phyloP scores from a whole-genome alignment of 1,140 invertebrate genomes.

The Trissolcus basalis region DNA sequence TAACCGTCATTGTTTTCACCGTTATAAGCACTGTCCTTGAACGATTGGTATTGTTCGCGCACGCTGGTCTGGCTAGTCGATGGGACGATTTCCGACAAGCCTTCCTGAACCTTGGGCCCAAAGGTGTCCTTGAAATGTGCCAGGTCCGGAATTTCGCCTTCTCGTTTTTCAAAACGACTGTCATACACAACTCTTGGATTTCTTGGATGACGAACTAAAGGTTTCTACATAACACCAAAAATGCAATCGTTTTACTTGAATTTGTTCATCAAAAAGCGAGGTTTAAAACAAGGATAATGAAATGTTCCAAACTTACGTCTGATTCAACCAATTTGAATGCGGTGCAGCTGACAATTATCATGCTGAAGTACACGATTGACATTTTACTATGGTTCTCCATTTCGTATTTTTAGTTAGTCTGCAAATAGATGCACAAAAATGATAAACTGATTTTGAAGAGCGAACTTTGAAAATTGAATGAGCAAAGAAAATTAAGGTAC shows the following conservation, averaged over 20 bases:
- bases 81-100: conserved; percentile 17
- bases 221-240: not conserved
- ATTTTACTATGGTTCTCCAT: conserved; percentile 5
- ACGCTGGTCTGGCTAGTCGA: conserved; percentile 5
- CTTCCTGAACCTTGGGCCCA: conserved; percentile 38
- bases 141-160: not conserved
- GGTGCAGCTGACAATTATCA: conserved; percentile 11
- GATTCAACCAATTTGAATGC: not conserved
- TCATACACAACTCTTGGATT: conserved; percentile 37
- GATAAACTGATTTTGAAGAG: not conserved
- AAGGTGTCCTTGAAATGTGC: conserved; percentile 23
- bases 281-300: conserved; percentile 1
- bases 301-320: conserved; percentile 5
- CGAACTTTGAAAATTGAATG: too few relatives aligned
- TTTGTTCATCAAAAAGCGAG: too few relatives aligned
- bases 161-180: conserved; percentile 13
- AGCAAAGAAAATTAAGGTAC: too few relatives aligned
- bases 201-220: conserved; percentile 5
- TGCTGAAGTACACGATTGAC: conserved; percentile 3
- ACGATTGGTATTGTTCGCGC: conserved; percentile 36
- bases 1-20: conserved; percentile 20
- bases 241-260: not conserved
- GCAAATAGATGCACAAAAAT: not conserved
- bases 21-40: conserved; percentile 38
- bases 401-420: not conserved